phyloP scores from a whole-genome alignment of 2,113 vertebrate species.

The Cricetomys ansorgei region DNA sequence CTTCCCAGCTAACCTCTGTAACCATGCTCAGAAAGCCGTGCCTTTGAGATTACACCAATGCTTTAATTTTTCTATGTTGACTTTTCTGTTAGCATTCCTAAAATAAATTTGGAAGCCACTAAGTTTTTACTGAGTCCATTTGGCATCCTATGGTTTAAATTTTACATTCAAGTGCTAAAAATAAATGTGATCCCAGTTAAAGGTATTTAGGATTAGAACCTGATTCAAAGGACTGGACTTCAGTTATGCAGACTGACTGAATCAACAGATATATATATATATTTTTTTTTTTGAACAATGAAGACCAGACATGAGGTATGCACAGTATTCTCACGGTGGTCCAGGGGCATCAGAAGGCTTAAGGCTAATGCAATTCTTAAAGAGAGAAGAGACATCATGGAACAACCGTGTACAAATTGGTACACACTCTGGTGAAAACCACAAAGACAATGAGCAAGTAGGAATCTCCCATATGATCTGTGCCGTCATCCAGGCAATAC shows the following conservation, averaged over 20 bases:
- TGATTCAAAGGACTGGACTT: neutral
- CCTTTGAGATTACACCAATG: neutral
- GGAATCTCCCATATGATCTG: neutral
- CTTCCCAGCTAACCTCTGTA: neutral
- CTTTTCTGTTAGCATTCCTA: slow-evolving; percentile 46
- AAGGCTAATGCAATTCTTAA: neutral
- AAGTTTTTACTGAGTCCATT: slow-evolving; percentile 17
- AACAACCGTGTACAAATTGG: neutral
- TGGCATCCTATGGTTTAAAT: slow-evolving; percentile 21
- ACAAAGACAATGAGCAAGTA: neutral
- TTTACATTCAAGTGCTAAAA: slow-evolving; percentile 48
- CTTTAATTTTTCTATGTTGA: slow-evolving; percentile 41
- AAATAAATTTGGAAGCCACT: slow-evolving; percentile 41
- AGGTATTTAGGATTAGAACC: neutral
- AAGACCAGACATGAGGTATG: neutral
- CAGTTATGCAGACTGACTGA: neutral
- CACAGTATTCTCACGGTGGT: neutral
- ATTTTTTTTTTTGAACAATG: neutral
- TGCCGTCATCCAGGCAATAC: neutral
- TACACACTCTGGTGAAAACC: neutral
- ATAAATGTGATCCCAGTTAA: neutral
- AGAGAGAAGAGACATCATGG: neutral
- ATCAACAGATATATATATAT: slow-evolving; percentile 17
- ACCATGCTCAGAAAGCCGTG: neutral
- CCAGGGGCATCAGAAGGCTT: neutral